A percentile compares a stretch with the other conserved stretches of the same genome.
These are phyloP conservation scores for Chrysemys picta DNA, from an alignment of 2,113 vertebrate species.

Conservation along the genomic window DNA sequence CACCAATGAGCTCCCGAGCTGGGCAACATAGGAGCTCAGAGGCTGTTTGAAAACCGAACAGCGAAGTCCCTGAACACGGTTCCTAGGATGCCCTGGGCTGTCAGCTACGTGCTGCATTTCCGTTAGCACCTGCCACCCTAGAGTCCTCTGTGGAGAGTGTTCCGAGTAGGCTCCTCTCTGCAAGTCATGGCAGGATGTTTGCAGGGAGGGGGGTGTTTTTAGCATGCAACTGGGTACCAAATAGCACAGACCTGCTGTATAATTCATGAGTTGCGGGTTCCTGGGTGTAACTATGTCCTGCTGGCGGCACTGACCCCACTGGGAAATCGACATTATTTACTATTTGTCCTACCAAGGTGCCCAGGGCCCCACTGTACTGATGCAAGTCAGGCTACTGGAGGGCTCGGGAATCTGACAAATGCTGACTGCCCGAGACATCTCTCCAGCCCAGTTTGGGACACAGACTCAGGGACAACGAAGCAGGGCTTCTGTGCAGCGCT, in stretches of 20 bases:
- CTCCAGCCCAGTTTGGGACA: not conserved
- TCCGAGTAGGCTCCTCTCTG: not conserved
- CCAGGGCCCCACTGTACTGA: not conserved
- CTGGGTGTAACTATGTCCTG: not conserved
- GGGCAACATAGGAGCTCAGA: not conserved
- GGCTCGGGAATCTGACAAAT: not conserved
- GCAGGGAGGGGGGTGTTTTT: too few species aligned
- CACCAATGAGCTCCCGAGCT: not conserved
- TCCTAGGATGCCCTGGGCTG: not conserved
- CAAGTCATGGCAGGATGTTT: conserved; percentile 21
- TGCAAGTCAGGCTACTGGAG: not conserved
- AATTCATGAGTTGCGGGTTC: conserved; percentile 43
- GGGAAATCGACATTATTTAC: not conserved
- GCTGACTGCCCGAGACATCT: not conserved
- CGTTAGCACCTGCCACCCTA: not conserved
- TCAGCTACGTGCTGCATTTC: not conserved
- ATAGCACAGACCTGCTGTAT: conserved; percentile 1
- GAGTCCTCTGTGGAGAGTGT: not conserved
- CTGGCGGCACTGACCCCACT: not conserved
- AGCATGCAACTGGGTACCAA: conserved; percentile 1
- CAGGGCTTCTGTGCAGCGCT: not conserved
- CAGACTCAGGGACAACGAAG: not conserved
- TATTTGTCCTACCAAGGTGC: not conserved
- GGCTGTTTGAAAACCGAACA: not conserved
- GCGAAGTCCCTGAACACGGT: not conserved